Conservation (phyloP, 2,113 vertebrate species). For the Oriolus oriolus region DNA sequence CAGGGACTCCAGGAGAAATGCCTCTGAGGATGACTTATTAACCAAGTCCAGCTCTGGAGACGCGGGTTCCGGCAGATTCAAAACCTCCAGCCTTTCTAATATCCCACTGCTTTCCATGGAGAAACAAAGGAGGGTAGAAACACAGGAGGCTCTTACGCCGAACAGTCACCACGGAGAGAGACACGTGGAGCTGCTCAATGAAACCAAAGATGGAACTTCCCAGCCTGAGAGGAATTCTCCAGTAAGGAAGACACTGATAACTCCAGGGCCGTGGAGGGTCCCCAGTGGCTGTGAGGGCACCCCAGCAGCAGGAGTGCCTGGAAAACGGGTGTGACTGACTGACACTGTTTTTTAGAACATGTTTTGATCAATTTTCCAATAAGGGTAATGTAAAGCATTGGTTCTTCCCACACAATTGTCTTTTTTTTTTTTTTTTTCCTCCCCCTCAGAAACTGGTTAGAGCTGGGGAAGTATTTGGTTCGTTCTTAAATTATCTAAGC, state of each 20-base stretch:
- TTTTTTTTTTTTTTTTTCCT: not conserved
- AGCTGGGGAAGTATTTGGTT: not conserved
- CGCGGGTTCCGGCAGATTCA: slow-evolving; percentile 44
- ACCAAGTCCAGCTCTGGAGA: not conserved
- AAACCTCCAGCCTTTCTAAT: slow-evolving; percentile 65
- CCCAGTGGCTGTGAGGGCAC: slow-evolving; percentile 79
- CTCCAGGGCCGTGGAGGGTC: slow-evolving; percentile 93
- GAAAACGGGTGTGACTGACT: slow-evolving; percentile 57
- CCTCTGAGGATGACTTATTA: not conserved
- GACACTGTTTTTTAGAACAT: not conserved
- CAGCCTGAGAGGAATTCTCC: slow-evolving; percentile 63
- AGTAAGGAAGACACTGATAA: slow-evolving; percentile 80
- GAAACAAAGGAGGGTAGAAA: slow-evolving; percentile 33
- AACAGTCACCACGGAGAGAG: not conserved
- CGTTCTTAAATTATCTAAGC: slow-evolving; percentile 9
- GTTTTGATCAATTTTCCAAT: not conserved
- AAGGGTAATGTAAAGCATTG: not conserved
- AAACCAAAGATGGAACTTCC: slow-evolving; percentile 56
- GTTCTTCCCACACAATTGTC: not conserved
- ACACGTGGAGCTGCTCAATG: slow-evolving; percentile 5
- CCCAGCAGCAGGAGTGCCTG: slow-evolving; percentile 43
- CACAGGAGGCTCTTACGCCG: not conserved
- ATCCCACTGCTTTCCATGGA: slow-evolving; percentile 16
- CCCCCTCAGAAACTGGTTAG: not conserved
- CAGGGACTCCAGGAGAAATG: not conserved